Evolutionary conservation across 2,888 invertebrate genomes (phyloP), one percentile per base, ranked within the genome.

Genomic region (Xylophagus ater): DNA sequence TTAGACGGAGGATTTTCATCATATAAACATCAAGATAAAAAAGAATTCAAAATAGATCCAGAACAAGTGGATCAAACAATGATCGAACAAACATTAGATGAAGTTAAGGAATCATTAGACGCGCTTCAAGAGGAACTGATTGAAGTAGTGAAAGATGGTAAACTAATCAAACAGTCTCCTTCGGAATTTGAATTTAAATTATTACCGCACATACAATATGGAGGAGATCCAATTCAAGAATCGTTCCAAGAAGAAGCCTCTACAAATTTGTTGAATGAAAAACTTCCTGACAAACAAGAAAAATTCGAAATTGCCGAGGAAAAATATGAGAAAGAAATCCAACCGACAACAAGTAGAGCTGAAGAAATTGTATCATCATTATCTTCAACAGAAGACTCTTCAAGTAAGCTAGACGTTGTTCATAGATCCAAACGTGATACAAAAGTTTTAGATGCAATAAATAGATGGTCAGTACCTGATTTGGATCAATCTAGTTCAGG

Each of bases 401-500:
- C 37, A 4, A 45, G 40, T 23, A 44, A 45, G 39, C 33, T 34
- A 15, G 52, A 55, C 7, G 56, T 62, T 0, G 51, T 56, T 2
- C 59, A 57, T 47, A 52, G 61, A 12, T n/a, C n/a, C n/a, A n/a
- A n/a, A n/a, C n/a, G n/a, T n/a, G n/a, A n/a, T n/a, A n/a, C n/a
- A n/a, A n/a, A n/a, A n/a, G n/a, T n/a, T n/a, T n/a, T 67, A 14
- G 52, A 54, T 12, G 53, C 70, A 26, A 66, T 63, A 3, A 83
- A 82, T 48, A 70, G 84, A 34, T 76, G 78, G 54, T 85, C 86
- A 1, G 80, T 80, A 24, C 76, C 82, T 17, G 86, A 87, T 52
- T 70, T 81, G 17, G 88, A 89, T 59, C 81, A 81, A 63, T 87
- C 87, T 0, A 88, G 88, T 64, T 88, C 87, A 10, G 87, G 88